Conservation (phyloP, 2,888 invertebrate genomes). For the Hydrotaea cyrtoneurina region DNA sequence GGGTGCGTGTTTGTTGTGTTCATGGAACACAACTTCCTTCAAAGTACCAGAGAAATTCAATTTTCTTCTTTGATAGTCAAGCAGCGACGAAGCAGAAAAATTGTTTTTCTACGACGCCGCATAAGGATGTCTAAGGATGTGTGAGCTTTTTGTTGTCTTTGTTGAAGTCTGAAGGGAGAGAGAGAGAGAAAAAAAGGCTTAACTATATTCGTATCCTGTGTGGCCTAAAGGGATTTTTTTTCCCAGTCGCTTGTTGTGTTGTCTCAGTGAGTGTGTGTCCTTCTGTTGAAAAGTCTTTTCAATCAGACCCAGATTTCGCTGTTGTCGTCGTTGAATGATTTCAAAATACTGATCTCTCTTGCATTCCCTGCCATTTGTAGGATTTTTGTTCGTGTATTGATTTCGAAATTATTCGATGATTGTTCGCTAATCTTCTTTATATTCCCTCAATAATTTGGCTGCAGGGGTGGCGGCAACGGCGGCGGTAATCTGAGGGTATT, state of each 20-base stretch:
- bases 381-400: constrained; percentile 15
- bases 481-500: constrained; percentile 34
- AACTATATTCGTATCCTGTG: constrained; percentile 56
- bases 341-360: constrained; percentile 34
- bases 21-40: background rate
- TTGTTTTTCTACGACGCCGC: background rate
- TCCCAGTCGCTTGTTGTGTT: background rate
- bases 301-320: constrained; percentile 13
- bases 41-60: background rate
- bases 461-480: constrained; percentile 66
- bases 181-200: background rate
- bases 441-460: constrained; percentile 61
- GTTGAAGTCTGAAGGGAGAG: background rate
- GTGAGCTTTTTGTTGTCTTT: background rate
- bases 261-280: too few species aligned
- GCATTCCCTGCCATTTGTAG: constrained; percentile 31
- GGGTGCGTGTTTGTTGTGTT: constrained; percentile 5
- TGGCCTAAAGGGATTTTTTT: constrained; percentile 49
- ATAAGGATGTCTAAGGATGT: background rate
- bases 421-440: constrained; percentile 34
- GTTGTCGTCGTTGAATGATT: background rate
- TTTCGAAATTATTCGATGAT: constrained; percentile 25
- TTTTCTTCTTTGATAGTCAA: background rate
- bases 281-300: background rate
- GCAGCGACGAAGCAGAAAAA: background rate